A percentile compares a stretch with the other conserved stretches of the same genome.
phyloP scores from a whole-genome alignment of 2,888 invertebrate genomes.

The Polyommatus icarus region DNA sequence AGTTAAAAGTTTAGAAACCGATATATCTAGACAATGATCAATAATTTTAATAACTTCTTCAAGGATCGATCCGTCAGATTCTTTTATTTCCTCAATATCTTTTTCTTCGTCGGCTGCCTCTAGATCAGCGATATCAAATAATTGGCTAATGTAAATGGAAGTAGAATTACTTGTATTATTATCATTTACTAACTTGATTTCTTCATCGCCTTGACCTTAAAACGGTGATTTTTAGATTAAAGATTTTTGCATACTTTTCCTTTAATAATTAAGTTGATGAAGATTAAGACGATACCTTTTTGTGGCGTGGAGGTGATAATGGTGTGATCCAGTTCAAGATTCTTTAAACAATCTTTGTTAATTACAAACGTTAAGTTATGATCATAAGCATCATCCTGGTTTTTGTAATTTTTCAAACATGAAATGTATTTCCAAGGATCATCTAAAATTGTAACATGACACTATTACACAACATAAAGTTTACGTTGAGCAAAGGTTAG shows the following conservation, averaged over 20 bases:
- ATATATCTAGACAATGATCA: conserved; percentile 54
- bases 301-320: conserved; percentile 68
- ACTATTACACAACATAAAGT: not conserved
- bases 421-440: conserved; percentile 57
- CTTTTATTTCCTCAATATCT: conserved; percentile 42
- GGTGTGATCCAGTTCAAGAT: conserved; percentile 48
- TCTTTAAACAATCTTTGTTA: conserved; percentile 48
- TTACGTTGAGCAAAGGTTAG: not conserved
- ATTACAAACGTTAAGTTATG: conserved; percentile 47
- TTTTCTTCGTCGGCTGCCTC: conserved; percentile 49
- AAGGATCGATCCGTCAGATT: conserved; percentile 47
- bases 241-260: not conserved
- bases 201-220: conserved; percentile 72
- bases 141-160: conserved; percentile 62
- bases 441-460: conserved; percentile 44
- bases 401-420: conserved; percentile 50
- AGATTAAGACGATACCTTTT: conserved; percentile 47
- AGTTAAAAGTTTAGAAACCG: conserved; percentile 47
- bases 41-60: conserved; percentile 55
- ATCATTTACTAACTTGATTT: conserved; percentile 53
- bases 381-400: conserved; percentile 45
- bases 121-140: conserved; percentile 70
- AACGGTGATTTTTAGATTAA: conserved; percentile 37
- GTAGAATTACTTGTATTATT: conserved; percentile 50
- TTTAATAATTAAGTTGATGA: not conserved